Base-by-base conservation (phyloP, 1,140 invertebrate genomes). In the Arion vulgaris region DNA sequence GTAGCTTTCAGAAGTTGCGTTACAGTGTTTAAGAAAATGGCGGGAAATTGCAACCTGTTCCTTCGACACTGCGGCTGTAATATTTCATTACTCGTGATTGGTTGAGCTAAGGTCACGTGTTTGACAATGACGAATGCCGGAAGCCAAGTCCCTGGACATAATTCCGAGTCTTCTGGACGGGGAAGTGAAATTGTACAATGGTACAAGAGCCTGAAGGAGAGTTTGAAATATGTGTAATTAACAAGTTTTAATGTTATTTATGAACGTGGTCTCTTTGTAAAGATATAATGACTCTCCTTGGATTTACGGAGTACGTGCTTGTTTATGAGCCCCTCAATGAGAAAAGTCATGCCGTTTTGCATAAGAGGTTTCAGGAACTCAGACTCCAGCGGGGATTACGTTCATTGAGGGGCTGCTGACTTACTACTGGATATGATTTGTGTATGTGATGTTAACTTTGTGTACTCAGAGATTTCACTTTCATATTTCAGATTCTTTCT, bases 71-170 rank as follows among this genome's bases (percentile, higher is more conserved):
- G 19, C 4, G 23, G 23, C 1, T 1, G 36, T 41, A 72, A 72
- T 75, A 75, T 28, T 75, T 75, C 73, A 75, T 75, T 75, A 75
- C 45, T 26, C 45, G 28, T 75, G 73, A 75, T 75, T 75, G 73
- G 73, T 75, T 45, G 73, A 17, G 1, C 19, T 34, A 28, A 26
- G 73, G 73, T 75, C 73, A 75, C 73, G 73, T 75, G 73, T 45
- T 41, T 75, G 73, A 75, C 73, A 75, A 75, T 75, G 73, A 75
- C 73, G 73, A 75, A 75, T 75, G 45, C 39, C 73, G 73, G 45
- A 75, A 75, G 39, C 73, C 39, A 34, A 28, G n/a, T 75, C 45
- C 28, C 19, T 19, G 28, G 73, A 75, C 53, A 75, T 75, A 75
- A 75, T 75, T 75, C 36, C 41, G 32, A 17, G 45, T 51, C 32